phyloP scores from a whole-genome alignment of 2,113 vertebrate genomes.

The Lampris megalopsis region DNA sequence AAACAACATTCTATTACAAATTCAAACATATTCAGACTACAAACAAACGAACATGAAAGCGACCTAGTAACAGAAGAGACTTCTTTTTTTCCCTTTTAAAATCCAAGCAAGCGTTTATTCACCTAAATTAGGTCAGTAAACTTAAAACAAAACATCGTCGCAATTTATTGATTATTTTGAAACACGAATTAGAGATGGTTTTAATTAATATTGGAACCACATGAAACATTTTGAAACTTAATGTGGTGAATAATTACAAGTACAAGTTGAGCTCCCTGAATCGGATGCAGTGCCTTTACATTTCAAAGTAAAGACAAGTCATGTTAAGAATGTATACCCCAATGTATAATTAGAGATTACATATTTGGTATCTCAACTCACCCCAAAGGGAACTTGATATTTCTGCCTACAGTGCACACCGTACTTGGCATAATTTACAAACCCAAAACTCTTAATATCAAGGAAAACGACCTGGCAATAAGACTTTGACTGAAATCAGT shows the following conservation, averaged over 20 bases:
- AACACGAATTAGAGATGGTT: too few relatives aligned
- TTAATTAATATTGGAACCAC: not conserved
- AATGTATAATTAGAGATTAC: too few relatives aligned
- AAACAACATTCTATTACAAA: conserved; percentile 47
- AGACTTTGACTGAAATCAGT: too few relatives aligned
- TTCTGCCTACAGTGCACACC: not conserved
- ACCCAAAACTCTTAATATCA: not conserved
- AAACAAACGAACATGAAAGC: conserved; percentile 39
- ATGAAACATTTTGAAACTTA: not conserved
- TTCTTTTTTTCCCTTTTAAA: not conserved
- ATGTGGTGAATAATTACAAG: not conserved
- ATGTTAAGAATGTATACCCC: too few relatives aligned
- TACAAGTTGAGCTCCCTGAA: too few relatives aligned
- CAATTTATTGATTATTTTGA: too few relatives aligned
- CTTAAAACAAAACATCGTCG: not conserved
- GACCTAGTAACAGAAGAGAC: conserved; percentile 13
- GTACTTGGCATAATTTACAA: not conserved
- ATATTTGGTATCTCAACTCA: not conserved
- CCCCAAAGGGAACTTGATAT: not conserved
- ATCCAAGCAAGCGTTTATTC: not conserved
- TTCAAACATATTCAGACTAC: conserved; percentile 8
- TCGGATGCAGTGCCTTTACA: too few relatives aligned
- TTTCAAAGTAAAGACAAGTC: too few relatives aligned
- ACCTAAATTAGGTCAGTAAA: conserved; percentile 25
- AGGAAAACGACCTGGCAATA: too few relatives aligned